Evolutionary conservation across 2,888 invertebrate species (phyloP), one percentile per base, ranked within the genome.

Genomic region (Petrolisthes manimaculis): DNA sequence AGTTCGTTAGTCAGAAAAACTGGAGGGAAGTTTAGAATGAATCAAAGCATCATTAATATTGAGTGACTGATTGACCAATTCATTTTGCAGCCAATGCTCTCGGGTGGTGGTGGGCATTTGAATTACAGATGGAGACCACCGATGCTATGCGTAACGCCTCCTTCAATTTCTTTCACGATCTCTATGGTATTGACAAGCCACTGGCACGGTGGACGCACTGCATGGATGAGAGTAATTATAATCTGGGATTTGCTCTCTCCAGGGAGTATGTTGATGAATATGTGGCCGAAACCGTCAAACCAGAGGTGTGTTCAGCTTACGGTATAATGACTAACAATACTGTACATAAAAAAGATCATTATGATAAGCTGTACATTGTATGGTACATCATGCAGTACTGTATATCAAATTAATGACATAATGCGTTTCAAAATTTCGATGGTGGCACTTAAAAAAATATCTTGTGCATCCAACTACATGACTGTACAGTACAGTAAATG

Each of bases 61-160:
- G 6, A 4, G 21, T n/a, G 6, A 37, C 37, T 37, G 37, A 37
- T 37, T 37, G 37, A 37, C 37, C 37, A 37, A 37, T 14, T 77
- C 14, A 77, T 14, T n/a, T 9, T 21, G 24, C 74, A 90, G 90
- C 90, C 18, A 90, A 90, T 71, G 87, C 83, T 67, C 56, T 90
- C 51, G 85, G 82, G 1, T 90, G 90, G 90, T 84, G 86, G 90
- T 90, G 90, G 90, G 80, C 78, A 61, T 79, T 71, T 53, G 81
- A 85, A 9, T 18, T 89, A 8, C 82, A 77, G 3, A 5, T 21
- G n/a, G 89, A 90, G 80, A 90, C 89, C 18, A 90, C 90, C 6
- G 83, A 88, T 24, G 86, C 83, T 55, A 86, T 90, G 88, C 55
- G 90, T 51, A 88, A 90, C 56, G 71, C 83, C 24, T 82, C 83